These are phyloP conservation scores for Adineta ricciae DNA, from an alignment of 2,888 invertebrate genomes.

Conservation along the genomic window DNA sequence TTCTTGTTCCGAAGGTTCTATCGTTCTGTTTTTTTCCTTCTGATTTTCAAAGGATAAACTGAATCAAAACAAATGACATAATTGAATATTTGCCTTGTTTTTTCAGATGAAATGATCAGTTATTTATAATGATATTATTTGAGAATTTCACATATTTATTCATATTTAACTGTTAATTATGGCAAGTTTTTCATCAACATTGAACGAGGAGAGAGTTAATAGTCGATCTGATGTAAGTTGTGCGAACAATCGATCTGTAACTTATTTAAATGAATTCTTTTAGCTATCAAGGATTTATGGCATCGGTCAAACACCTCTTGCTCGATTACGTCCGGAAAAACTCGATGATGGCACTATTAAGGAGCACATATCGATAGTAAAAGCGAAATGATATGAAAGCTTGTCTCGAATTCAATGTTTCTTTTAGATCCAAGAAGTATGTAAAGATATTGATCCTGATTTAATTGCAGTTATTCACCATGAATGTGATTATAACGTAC, in stretches of 20 bases:
- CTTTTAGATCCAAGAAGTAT: not conserved
- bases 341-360: not conserved
- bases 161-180: not conserved
- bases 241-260: too few relatives aligned
- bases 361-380: not conserved
- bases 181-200: not conserved
- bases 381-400: not conserved
- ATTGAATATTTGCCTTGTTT: not conserved
- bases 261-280: not conserved
- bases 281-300: not conserved
- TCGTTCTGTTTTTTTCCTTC: not conserved
- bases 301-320: not conserved
- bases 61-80: not conserved
- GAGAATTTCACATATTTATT: not conserved
- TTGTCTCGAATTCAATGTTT: not conserved
- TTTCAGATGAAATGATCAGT: not conserved
- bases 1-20: not conserved
- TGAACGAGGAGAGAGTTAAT: not conserved
- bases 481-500: not conserved
- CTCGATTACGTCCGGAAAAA: not conserved
- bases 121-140: not conserved
- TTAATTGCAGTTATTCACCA: not conserved
- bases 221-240: slow-evolving; percentile 6
- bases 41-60: not conserved
- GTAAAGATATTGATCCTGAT: not conserved